Percentiles rank a stretch among this genome's conserved stretches.
Conservation (phyloP, 2,113 vertebrate species). For the Crotalus helleri region DNA sequence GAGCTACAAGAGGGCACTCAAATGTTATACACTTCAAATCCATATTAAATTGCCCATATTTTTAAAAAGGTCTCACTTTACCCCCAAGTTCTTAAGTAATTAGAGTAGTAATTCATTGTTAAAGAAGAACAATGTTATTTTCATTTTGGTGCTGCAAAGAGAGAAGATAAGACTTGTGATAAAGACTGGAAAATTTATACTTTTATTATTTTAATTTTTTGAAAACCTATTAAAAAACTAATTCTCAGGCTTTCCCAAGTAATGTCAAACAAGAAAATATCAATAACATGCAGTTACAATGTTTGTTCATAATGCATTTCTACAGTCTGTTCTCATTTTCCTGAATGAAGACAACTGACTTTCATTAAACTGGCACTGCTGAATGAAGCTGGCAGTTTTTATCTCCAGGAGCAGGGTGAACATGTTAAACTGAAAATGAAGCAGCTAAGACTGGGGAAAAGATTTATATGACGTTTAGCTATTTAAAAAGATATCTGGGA, state of each 20-base stretch:
- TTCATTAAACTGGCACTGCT: not conserved
- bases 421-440: not conserved
- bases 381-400: not conserved
- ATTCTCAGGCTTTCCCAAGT: slow-evolving; percentile 40
- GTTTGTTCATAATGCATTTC: slow-evolving; percentile 12
- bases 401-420: not conserved
- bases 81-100: slow-evolving; percentile 52
- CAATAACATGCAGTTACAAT: slow-evolving; percentile 15
- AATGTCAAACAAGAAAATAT: slow-evolving; percentile 47
- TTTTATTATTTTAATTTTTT: slow-evolving; percentile 50
- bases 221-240: slow-evolving; percentile 34
- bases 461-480: not conserved
- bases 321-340: slow-evolving; percentile 12
- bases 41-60: slow-evolving; percentile 49
- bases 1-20: slow-evolving; percentile 50
- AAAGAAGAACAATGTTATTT: slow-evolving; percentile 35
- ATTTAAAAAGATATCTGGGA: not conserved
- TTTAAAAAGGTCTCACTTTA: slow-evolving; percentile 53
- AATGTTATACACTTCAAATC: slow-evolving; percentile 35
- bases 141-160: slow-evolving; percentile 53
- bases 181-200: slow-evolving; percentile 57
- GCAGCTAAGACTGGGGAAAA: not conserved
- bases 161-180: slow-evolving; percentile 26
- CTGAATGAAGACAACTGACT: not conserved
- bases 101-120: slow-evolving; percentile 22